Conservation (phyloP, 2,797 vertebrate genomes). For the Falco concolor region DNA sequence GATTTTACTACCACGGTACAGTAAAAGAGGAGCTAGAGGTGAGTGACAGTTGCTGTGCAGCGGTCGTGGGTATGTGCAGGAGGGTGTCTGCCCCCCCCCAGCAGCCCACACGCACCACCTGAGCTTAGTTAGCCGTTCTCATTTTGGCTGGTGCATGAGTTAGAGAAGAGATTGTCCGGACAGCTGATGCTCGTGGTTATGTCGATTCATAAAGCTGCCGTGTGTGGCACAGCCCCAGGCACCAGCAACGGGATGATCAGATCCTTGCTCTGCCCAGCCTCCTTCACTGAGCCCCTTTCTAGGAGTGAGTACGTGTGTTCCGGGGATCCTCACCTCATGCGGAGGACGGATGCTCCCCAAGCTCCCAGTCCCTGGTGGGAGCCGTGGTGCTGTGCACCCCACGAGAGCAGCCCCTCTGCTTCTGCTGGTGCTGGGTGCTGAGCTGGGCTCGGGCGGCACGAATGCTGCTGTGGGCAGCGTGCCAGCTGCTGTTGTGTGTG, state of each 20-base stretch:
- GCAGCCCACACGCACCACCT: neutral
- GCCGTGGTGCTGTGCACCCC: neutral
- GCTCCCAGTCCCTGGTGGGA: neutral
- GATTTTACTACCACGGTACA: constrained; percentile 80
- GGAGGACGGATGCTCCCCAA: neutral
- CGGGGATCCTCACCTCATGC: neutral
- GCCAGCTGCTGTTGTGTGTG: neutral
- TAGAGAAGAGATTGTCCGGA: neutral
- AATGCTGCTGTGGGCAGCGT: neutral
- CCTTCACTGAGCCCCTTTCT: neutral
- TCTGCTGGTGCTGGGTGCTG: neutral
- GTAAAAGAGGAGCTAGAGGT: constrained; percentile 78
- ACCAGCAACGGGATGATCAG: no score
- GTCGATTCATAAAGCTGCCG: neutral
- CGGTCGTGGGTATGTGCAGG: accelerated
- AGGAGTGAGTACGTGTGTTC: neutral
- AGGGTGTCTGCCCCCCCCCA: neutral
- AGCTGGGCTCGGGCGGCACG: neutral
- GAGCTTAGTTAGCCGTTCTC: neutral
- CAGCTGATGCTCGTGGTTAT: neutral
- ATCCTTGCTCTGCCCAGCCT: neutral
- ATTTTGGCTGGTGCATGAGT: neutral
- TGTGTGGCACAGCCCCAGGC: neutral
- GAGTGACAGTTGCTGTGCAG: neutral
- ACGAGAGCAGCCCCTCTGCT: neutral